Base-by-base conservation (phyloP, 2,888 invertebrate genomes). In the Acleris cristana region DNA sequence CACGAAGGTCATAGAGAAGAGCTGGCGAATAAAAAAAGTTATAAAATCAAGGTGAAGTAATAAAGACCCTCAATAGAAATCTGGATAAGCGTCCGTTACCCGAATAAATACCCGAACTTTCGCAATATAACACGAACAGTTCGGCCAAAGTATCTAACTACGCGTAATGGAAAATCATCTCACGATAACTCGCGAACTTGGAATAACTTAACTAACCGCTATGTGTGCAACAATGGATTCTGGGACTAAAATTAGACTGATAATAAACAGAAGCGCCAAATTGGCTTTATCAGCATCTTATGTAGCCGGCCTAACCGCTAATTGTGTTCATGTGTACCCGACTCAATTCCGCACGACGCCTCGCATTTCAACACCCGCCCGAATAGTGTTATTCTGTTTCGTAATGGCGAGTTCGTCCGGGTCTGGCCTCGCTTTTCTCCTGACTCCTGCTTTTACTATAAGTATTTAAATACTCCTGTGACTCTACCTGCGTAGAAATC, bases 271-370 rank as follows among this genome's bases (percentile, higher is more conserved):
- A 58, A 34, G 73, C 71, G 73, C 74, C 78, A 80, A 85, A 87
- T 87, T 84, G 82, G 79, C 79, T 83, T 83, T 83, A 83, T 83
- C 81, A 81, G 79, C 79, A 79, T 83, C 79, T 82, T 85, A 83
- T 82, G 82, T 79, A 73, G 71, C 65, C 65, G 69, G 69, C 70
- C 63, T 77, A 76, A 86, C 85, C 84, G 76, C 84, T 86, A 87
- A 87, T 85, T 86, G 79, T 82, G 80, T 83, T 77, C 77, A 78
- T 83, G 84, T 84, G 80, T 82, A 78, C 79, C 77, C 76, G 76
- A 81, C 82, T 73, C 82, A 76, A 81, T 84, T 83, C 81, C 77
- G 75, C 73, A 74, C 73, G 74, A 77, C 78, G 72, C 73, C 77
- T 79, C 76, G 73, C 80, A 82, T 83, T 85, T 79, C 78, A 76